Conservation (phyloP, 2,888 invertebrate genomes). For the Lepidocyrtoides sp. region DNA sequence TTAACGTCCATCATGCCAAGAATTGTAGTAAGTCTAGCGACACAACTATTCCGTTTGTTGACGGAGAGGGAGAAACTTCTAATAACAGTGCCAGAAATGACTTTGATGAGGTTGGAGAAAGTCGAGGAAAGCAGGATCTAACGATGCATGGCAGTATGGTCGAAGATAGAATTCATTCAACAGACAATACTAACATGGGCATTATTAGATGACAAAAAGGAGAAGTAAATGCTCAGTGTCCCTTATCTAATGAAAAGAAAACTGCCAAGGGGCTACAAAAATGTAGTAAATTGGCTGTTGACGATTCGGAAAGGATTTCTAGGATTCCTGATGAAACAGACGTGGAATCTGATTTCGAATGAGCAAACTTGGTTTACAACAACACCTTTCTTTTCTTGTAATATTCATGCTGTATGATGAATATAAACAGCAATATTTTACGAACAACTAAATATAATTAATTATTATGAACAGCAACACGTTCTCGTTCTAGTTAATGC, state of each 20-base stretch:
- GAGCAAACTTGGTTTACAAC: too few species aligned
- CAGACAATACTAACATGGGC: neutral
- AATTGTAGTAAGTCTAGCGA: constrained; percentile 15
- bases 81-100: neutral
- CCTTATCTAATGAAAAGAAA: neutral
- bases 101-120: neutral
- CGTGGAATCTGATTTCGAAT: constrained; percentile 66
- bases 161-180: neutral
- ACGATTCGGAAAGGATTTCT: constrained; percentile 30
- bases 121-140: neutral
- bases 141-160: neutral
- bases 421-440: too few species aligned
- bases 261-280: neutral
- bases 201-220: constrained; percentile 47
- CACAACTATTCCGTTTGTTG: constrained; percentile 3
- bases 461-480: too few species aligned
- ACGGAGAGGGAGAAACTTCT: neutral
- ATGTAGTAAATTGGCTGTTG: neutral
- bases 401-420: too few species aligned
- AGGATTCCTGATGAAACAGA: constrained; percentile 56
- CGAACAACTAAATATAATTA: too few species aligned
- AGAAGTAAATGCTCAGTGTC: neutral
- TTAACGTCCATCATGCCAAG: constrained; percentile 25
- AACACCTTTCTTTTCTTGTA: too few species aligned
- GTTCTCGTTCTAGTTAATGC: too few species aligned